Percentiles rank a stretch among this genome's conserved stretches.
These are phyloP conservation scores for Aphaenogaster ashmeadi DNA, from an alignment of 1,140 invertebrate genomes.

Conservation along the genomic window DNA sequence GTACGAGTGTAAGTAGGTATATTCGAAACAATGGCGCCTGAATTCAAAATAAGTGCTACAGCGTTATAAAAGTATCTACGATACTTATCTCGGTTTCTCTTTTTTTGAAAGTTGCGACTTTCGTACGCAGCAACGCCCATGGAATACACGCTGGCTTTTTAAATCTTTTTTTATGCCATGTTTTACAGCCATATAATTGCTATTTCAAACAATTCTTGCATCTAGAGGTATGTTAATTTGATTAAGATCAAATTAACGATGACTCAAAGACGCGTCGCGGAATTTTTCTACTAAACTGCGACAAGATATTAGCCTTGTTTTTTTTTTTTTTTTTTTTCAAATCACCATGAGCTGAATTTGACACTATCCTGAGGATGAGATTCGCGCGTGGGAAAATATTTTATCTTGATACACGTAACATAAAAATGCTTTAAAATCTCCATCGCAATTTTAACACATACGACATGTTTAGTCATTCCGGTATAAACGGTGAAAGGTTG, in stretches of 20 bases:
- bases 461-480: not conserved
- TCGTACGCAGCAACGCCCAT: conserved; percentile 16
- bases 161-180: not conserved
- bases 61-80: not conserved
- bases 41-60: conserved; percentile 4
- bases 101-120: not conserved
- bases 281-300: conserved; percentile 31
- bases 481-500: conserved; percentile 64
- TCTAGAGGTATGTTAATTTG: conserved; percentile 1
- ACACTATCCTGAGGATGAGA: conserved; percentile 16
- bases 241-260: not conserved
- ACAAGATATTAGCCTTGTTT: conserved; percentile 12
- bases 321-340: conserved; percentile 45
- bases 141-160: not conserved
- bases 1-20: not conserved
- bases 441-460: conserved; percentile 18
- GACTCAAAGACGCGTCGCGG: not conserved
- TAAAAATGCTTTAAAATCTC: conserved; percentile 11
- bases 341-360: conserved; percentile 55
- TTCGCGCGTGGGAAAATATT: conserved; percentile 61
- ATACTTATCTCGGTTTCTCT: conserved; percentile 20
- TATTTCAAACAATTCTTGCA: not conserved
- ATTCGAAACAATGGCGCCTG: not conserved
- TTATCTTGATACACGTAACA: not conserved
- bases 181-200: not conserved